phyloP scores from a whole-genome alignment of 2,797 vertebrate genomes.

The Furcifer pardalis region DNA sequence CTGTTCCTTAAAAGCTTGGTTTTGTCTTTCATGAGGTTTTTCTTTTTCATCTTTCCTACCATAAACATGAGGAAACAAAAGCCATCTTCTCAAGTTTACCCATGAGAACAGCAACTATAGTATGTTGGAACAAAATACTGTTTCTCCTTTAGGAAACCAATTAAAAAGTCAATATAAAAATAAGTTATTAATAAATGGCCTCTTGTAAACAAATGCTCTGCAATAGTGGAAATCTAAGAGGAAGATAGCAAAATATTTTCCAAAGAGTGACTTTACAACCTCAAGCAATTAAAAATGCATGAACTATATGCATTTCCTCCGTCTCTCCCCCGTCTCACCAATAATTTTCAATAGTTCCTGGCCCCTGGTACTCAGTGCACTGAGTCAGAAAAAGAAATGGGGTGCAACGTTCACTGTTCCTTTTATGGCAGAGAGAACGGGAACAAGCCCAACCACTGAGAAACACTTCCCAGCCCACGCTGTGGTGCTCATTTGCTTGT shows the following conservation, averaged over 20 bases:
- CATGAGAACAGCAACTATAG: constrained; percentile 66
- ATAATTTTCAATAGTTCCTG: constrained; percentile 52
- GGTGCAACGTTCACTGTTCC: constrained; percentile 55
- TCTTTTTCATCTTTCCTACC: constrained; percentile 29
- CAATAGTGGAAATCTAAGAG: constrained; percentile 60
- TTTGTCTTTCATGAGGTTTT: constrained; percentile 54
- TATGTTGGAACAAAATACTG: constrained; percentile 69
- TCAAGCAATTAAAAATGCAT: constrained; percentile 81
- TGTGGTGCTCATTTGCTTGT: constrained; percentile 4
- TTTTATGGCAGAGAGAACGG: constrained; percentile 21
- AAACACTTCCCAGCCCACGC: constrained; percentile 23
- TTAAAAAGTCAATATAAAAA: constrained; percentile 76
- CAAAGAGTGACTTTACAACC: constrained; percentile 70
- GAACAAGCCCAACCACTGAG: constrained; percentile 21
- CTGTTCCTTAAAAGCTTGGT: constrained; percentile 10
- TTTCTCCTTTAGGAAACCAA: constrained; percentile 67
- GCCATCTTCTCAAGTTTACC: constrained; percentile 76
- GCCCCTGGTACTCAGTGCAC: constrained; percentile 31
- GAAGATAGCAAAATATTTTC: constrained; percentile 71
- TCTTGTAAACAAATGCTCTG: constrained; percentile 71
- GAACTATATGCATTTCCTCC: constrained; percentile 52
- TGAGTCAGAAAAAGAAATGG: constrained; percentile 49
- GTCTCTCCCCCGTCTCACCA: neutral
- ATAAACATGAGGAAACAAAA: constrained; percentile 52
- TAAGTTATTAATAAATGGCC: constrained; percentile 75